Base-by-base conservation (phyloP, 2,113 vertebrate genomes). In the Prionailurus viverrinus region DNA sequence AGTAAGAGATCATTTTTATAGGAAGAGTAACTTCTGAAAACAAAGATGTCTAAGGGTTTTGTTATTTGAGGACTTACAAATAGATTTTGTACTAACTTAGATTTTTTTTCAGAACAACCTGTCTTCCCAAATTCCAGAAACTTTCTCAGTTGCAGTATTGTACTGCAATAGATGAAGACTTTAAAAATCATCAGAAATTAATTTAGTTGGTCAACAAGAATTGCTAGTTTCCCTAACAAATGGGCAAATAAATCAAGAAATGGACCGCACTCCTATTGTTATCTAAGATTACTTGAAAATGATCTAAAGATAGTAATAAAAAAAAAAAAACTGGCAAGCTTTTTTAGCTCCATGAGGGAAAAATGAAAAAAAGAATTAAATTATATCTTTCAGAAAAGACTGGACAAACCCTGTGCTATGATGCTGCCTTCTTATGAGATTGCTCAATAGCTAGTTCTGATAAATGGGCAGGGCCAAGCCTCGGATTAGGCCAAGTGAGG, bases 1-100 rank as follows among this genome's bases (percentile, higher is more conserved):
- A 80, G 80, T 39, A 48, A 1, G 3, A 93, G 33, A 92, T 4
- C 4, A 68, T n/a, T 96, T 66, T 87, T 83, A n/a, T 76, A 12
- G 58, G 31, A 73, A 95, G 19, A 15, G 23, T 95, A 48, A 83
- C 89, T 90, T 91, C 65, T 96, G 23, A 93, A 96, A 97, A 29
- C 18, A 90, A 76, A 89, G 76, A 76, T 85, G 23, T 69, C 48
- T 92, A 55, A 66, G 13, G 0, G 0, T 83, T 96, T 96, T 96
- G 23, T 93, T 86, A 76, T 48, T 55, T 74, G 51, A 84, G 18
- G 4, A 65, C 82, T 91, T 92, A 65, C 76, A 86, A 95, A 68
- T 74, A 92, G 39, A 85, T 66, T 95, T 39, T 73, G 10, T 36
- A 65, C n/a, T 63, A 76, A 89, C 33, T 80, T 78, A 55, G 23